Evolutionary conservation across 2,113 vertebrate species (phyloP).

Genomic region (Varanus komodoensis): DNA sequence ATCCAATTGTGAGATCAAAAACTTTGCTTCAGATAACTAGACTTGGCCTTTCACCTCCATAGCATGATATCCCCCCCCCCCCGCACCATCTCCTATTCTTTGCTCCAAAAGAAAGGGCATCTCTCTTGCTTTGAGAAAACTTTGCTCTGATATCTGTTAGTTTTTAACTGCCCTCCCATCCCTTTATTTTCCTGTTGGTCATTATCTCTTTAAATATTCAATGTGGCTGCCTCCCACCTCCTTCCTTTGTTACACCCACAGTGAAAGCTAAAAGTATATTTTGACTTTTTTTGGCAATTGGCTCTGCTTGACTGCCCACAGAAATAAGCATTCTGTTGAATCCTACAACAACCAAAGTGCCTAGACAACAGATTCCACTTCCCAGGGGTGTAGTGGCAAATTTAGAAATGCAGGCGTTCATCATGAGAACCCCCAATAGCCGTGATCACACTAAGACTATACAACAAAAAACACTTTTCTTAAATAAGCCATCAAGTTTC

Average conservation of each 20-base stretch:
- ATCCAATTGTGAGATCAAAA: background rate
- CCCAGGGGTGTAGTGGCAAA: background rate
- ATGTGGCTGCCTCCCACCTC: background rate
- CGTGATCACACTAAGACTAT: background rate
- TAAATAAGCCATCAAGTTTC: background rate
- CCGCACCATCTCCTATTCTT: background rate
- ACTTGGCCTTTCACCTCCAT: background rate
- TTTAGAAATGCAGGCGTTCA: no score
- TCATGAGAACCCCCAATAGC: background rate
- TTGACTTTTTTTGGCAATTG: background rate
- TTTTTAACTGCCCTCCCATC: background rate
- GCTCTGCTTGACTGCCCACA: background rate
- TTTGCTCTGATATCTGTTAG: background rate
- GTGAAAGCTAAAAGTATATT: background rate
- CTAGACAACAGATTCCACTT: background rate
- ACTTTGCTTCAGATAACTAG: conserved; percentile 4
- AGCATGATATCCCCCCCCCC: background rate
- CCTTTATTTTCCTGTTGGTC: background rate
- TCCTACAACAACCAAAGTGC: background rate
- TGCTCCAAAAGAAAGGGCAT: background rate
- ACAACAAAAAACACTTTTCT: background rate
- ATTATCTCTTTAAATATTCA: background rate
- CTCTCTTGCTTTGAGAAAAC: background rate
- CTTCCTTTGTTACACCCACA: background rate
- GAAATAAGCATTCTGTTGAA: conserved; percentile 3